Base-by-base conservation (phyloP, 2,113 vertebrate genomes). In the Takifugu flavidus region DNA sequence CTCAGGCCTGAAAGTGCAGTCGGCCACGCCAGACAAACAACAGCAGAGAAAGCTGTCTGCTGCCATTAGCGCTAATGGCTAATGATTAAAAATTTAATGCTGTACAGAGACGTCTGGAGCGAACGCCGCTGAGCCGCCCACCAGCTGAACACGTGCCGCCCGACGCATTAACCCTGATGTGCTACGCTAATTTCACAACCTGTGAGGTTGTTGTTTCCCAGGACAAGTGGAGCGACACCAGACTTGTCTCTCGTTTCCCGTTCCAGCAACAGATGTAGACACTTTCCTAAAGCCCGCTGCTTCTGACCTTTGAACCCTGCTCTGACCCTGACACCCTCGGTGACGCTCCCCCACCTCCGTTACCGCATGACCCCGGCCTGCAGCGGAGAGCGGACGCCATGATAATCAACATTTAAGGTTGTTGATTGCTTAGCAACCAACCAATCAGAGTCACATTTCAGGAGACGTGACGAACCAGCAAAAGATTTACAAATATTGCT, bases 51-150 rank as follows among this genome's bases (percentile, higher is more conserved):
- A 74, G 62, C 70, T 82, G 64, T 67, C 70, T 66, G 73, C 34
- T 53, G 67, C 64, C 67, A 75, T 84, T 70, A 84, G 75, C 71
- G 0, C 54, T 86, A 85, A 84, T 79, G 75, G 83, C 84, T 86
- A 85, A 84, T 88, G 84, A 89, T 85, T 82, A 82, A 75, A 78
- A 56, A 11, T 43, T 44, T 78, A 79, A 75, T 62, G 49, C 62
- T 28, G 72, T 52, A 65, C 7, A 1, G 65, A 73, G 66, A 51
- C 58, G 77, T 77, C 81, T 83, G 75, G 73, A 53, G 53, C n/a
- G 25, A 29, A 13, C 11, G 31, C 49, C 54, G 6, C 49, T n/a
- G 4, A 59, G 65, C 56, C 28, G 42, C 78, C 62, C 45, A 52
- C 70, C 56, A 2, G 62, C 63, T 66, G 47, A 13, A 12, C 65